Percentiles rank a stretch among this genome's conserved stretches.
Conservation (phyloP, 2,797 vertebrate genomes). For the Allobates femoralis region DNA sequence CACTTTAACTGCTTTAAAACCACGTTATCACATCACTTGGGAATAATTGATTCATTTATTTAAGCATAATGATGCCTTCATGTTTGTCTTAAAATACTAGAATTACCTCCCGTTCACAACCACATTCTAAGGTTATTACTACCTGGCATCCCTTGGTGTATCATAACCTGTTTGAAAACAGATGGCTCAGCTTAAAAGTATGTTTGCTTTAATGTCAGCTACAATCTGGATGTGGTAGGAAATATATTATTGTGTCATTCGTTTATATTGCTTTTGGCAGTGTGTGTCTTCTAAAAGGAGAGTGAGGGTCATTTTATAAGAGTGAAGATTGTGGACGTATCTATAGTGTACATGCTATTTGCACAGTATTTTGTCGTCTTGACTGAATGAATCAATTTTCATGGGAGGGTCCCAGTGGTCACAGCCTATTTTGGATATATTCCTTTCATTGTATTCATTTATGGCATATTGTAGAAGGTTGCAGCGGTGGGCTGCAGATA, state of each 20-base stretch:
- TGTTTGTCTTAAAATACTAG: constrained; percentile 3
- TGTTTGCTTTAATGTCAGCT: constrained; percentile 25
- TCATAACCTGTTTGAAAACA: constrained; percentile 43
- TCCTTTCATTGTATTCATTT: too few relatives aligned
- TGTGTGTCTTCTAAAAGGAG: background rate
- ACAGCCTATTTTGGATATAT: background rate
- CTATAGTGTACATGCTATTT: background rate
- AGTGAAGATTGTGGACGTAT: background rate
- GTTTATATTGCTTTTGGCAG: background rate
- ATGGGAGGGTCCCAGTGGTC: background rate
- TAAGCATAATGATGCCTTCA: background rate
- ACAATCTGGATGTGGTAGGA: constrained; percentile 6
- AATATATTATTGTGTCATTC: constrained; percentile 26
- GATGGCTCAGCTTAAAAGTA: constrained; percentile 50
- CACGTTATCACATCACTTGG: background rate
- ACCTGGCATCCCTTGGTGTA: constrained; percentile 31
- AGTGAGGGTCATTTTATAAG: background rate
- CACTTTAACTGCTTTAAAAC: background rate
- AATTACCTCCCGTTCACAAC: constrained; percentile 11
- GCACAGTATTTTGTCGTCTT: background rate
- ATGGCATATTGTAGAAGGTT: too few relatives aligned
- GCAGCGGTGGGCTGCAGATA: too few relatives aligned
- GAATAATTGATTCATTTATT: background rate
- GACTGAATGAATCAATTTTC: background rate
- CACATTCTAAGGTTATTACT: constrained; percentile 17